These are phyloP conservation scores for Harpagifer antarcticus DNA, from an alignment of 2,797 vertebrate species.

Conservation along the genomic window DNA sequence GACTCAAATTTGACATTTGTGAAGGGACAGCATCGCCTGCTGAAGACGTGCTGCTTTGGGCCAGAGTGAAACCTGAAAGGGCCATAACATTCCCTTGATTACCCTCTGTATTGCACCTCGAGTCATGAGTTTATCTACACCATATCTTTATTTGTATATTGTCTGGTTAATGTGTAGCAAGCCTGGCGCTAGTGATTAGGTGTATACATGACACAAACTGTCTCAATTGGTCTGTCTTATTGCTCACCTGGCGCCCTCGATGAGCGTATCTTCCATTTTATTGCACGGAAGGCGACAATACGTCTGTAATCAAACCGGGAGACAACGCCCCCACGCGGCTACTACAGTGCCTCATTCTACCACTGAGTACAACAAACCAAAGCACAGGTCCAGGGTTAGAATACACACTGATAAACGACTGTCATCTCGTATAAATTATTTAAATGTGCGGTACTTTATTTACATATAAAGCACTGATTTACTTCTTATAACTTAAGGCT, in stretches of 20 bases:
- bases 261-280: conserved; percentile 91
- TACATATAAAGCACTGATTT: background rate
- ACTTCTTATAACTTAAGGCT: background rate
- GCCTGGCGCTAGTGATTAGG: conserved; percentile 89
- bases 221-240: conserved; percentile 92
- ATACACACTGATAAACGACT: conserved; percentile 25
- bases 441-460: too few relatives aligned
- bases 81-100: conserved; percentile 64
- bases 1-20: background rate
- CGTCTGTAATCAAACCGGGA: conserved; percentile 76
- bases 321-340: conserved; percentile 80
- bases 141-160: conserved; percentile 92
- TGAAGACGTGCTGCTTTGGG: conserved; percentile 37
- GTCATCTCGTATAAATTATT: background rate
- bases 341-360: conserved; percentile 23
- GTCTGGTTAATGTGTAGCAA: conserved; percentile 96
- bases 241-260: conserved; percentile 99
- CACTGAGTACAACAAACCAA: conserved; percentile 11
- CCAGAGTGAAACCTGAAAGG: conserved; percentile 42
- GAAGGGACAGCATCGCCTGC: conserved; percentile 10
- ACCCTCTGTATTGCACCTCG: conserved; percentile 63
- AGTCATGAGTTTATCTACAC: conserved; percentile 85
- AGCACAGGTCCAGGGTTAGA: conserved; percentile 39
- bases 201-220: conserved; percentile 89
- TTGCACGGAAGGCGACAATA: conserved; percentile 88